Evolutionary conservation across 2,888 invertebrate species (phyloP).

Genomic region (Tupiocoris notatus): DNA sequence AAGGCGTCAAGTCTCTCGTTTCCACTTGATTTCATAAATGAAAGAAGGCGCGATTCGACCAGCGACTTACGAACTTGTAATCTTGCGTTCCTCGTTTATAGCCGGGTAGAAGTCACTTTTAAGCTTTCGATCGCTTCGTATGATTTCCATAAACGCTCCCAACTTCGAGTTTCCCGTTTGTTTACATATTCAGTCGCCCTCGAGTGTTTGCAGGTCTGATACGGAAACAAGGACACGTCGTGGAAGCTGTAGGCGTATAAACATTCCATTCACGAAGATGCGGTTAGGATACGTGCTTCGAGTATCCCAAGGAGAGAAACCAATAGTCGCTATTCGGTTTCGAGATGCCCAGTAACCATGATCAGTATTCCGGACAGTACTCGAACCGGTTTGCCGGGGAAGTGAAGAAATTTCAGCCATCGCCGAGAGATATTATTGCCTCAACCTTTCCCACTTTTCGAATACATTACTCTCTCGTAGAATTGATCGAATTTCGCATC

Average conservation of each 20-base stretch:
- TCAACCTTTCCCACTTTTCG: too few species aligned
- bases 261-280: background rate
- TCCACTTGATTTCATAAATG: too few species aligned
- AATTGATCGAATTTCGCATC: too few species aligned
- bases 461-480: too few species aligned
- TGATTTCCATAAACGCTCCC: background rate
- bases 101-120: background rate
- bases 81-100: background rate
- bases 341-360: too few species aligned
- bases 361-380: background rate
- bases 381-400: background rate
- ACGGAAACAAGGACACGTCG: background rate
- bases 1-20: too few species aligned
- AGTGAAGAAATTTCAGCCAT: background rate
- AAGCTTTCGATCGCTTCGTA: background rate
- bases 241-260: background rate
- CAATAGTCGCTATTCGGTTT: background rate
- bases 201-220: too few species aligned
- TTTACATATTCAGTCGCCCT: background rate
- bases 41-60: too few species aligned
- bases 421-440: background rate
- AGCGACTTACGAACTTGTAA: too few species aligned
- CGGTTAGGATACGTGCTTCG: background rate
- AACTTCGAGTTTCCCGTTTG: background rate
- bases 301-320: background rate